Percentiles rank a stretch among this genome's conserved stretches.
These are phyloP conservation scores for Mimumesa dahlbomi DNA, from an alignment of 2,888 invertebrate species.

Conservation along the genomic window DNA sequence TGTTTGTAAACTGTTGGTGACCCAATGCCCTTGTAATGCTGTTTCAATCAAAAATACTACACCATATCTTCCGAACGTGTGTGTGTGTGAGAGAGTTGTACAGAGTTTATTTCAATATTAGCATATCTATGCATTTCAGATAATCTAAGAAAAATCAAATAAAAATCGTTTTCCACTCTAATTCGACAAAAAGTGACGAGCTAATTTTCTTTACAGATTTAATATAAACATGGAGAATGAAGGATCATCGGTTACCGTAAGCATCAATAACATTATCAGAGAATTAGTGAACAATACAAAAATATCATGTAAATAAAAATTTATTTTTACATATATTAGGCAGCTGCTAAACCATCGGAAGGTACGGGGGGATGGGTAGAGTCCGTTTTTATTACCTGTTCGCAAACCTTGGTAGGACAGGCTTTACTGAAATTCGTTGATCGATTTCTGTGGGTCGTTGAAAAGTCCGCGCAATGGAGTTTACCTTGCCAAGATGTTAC, in stretches of 20 bases:
- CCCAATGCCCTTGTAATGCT: too few species aligned
- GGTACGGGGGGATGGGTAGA: conserved; percentile 34
- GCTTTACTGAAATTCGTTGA: conserved; percentile 80
- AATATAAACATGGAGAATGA: conserved; percentile 31
- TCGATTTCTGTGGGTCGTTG: conserved; percentile 81
- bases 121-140: too few species aligned
- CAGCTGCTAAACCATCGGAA: background rate
- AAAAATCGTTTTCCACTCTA: too few species aligned
- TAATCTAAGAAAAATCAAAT: too few species aligned
- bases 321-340: conserved; percentile 12
- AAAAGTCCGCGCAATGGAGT: conserved; percentile 83
- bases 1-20: too few species aligned
- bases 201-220: conserved; percentile 16
- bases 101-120: too few species aligned
- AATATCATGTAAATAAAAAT: too few species aligned
- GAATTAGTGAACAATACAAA: too few species aligned
- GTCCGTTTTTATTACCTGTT: conserved; percentile 57
- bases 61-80: too few species aligned
- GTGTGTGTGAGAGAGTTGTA: too few species aligned
- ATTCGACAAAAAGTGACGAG: too few species aligned
- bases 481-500: conserved; percentile 77
- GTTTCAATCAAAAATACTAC: too few species aligned
- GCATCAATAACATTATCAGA: background rate
- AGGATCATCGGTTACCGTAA: conserved; percentile 11
- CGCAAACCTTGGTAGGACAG: conserved; percentile 79